Evolutionary conservation across 1,140 invertebrate genomes (phyloP), one percentile per base, ranked within the genome.

Genomic region (Anoplophora glabripennis): DNA sequence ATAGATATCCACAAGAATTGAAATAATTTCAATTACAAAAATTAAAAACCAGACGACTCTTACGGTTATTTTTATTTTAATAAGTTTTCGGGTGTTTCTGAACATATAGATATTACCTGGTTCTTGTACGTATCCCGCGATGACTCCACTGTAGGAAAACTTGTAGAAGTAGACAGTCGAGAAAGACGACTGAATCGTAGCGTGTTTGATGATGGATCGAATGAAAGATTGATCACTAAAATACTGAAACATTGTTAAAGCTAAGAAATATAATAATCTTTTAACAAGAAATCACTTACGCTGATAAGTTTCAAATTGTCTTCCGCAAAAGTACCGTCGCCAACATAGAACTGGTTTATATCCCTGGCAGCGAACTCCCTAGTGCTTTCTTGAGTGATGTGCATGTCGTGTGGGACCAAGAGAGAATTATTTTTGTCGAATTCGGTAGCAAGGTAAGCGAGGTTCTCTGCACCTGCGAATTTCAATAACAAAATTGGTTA

Each of bases 171-270:
- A 62, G 10, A 53, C 51, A 34, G 58, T 47, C 1, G 55, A 15
- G 18, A 38, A 57, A 21, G 1, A 14, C 5, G 60, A 57, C 15
- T 62, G 48, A 10, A 62, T 21, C 35, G 34, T 36, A 14, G 60
- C 60, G n/a, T 42, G 33, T 34, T 62, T 57, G 18, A 58, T 51
- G 17, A 62, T 58, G 9, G 60, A 52, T 47, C 60, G 38, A 8
- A 34, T 33, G 37, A 57, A 57, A 35, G 18, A 17, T 11, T 58
- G 41, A 17, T 58, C 56, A 41, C 56, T 58, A 36, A 49, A 51
- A 17, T 51, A 58, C 45, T 58, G 15, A 58, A 42, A 54, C n/a
- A 44, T 17, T 41, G 1, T 18, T 36, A 18, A n/a, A 37, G 36
- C 36, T 9, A 37, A n/a, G 0, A 9, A 9, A 9, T 9, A 9